Evolutionary conservation across 2,888 invertebrate genomes (phyloP).

Genomic region (Eilema griseolum): DNA sequence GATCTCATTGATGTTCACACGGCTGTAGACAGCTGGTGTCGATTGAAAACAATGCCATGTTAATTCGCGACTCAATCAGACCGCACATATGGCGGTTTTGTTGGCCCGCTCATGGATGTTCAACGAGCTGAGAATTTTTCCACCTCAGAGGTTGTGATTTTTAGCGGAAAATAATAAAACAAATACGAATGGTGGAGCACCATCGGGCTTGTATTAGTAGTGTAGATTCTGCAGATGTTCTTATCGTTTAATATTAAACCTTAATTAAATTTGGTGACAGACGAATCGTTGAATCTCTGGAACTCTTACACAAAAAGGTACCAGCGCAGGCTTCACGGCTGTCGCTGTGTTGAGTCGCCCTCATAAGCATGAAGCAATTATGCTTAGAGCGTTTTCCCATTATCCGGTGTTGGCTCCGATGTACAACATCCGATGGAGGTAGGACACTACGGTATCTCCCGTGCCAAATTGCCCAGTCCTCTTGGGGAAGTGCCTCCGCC

Average conservation of each 20-base stretch:
- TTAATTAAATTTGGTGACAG: background rate
- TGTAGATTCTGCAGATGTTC: background rate
- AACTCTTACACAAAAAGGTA: no score
- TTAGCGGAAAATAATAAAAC: constrained; percentile 41
- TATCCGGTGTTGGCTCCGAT: no score
- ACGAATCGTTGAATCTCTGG: background rate
- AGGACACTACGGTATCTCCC: no score
- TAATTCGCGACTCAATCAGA: constrained; percentile 52
- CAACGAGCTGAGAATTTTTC: constrained; percentile 50
- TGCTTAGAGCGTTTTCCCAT: no score
- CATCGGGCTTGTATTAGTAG: background rate
- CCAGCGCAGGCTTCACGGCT: no score
- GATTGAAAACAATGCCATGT: constrained; percentile 53
- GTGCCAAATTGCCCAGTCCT: no score
- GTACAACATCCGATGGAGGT: no score
- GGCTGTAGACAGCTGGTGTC: constrained; percentile 53
- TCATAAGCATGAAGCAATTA: no score
- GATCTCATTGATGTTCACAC: constrained; percentile 62
- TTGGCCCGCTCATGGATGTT: constrained; percentile 50
- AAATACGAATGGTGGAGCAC: constrained; percentile 24
- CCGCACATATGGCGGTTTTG: constrained; percentile 57
- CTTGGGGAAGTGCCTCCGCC: no score
- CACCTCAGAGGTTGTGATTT: constrained; percentile 47
- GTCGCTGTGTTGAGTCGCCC: no score
- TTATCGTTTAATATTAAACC: background rate